Base-by-base conservation (phyloP, 1,140 invertebrate genomes). In the Hycleus phaleratus region DNA sequence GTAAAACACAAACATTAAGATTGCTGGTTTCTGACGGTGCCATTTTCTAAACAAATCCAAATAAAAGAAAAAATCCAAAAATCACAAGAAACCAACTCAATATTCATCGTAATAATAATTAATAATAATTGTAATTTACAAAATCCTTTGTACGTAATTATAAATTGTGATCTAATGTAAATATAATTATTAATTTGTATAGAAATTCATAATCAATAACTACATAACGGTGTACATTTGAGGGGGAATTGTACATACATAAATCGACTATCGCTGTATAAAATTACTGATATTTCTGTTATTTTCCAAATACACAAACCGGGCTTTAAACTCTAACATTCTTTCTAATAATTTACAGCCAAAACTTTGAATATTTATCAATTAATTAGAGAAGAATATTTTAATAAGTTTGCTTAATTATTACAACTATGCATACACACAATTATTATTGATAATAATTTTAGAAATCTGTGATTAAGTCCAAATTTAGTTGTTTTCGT, bases 111-210 rank as follows among this genome's bases (percentile, higher is more conserved):
- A 18, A 18, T 18, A 18, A 18, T 18, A 18, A 18, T 18, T 18
- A 18, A 18, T 18, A 18, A 18, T 32, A 32, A 5, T 32, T 32
- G 32, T 32, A 32, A 32, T 32, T 32, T 32, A 5, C 4, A 32
- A 32, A 32, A 32, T 52, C 50, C 55, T 65, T 66, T 67, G 65
- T 69, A 69, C 65, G 67, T 67, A 69, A 66, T 67, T 57, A 63
- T 70, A 56, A 65, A 70, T 68, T 71, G 68, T 70, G 68, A 70
- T 71, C 67, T 67, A 59, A 58, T 68, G 67, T 70, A 70, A 59
- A 68, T 70, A 70, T 51, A 11, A 39, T 32, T 18, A 18, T 26
- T 56, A 12, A 55, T 55, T 55, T 55, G 53, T 55, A 55, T 55
- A 55, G 53, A 55, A 38, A 32, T 32, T 32, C 32, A 45, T 54